phyloP scores from a whole-genome alignment of 2,797 vertebrate genomes.

The Xenops minutus region DNA sequence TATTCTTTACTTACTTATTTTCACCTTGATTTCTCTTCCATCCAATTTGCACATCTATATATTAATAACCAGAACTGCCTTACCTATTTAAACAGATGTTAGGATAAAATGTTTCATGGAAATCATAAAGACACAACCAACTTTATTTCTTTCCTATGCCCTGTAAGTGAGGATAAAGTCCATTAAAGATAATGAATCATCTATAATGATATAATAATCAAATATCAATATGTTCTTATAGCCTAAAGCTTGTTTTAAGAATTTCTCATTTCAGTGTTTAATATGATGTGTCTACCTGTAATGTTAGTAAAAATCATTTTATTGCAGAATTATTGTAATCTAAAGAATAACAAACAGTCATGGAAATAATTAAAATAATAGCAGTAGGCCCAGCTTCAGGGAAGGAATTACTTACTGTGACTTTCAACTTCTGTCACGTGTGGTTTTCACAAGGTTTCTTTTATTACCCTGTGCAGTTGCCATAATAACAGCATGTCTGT shows the following conservation, averaged over 20 bases:
- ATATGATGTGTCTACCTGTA: background rate
- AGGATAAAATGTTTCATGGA: background rate
- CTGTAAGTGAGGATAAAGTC: background rate
- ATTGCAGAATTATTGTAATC: background rate
- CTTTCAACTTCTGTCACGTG: conserved; percentile 16
- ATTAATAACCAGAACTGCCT: background rate
- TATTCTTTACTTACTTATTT: background rate
- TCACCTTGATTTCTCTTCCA: background rate
- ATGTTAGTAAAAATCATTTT: background rate
- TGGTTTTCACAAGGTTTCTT: conserved; percentile 62
- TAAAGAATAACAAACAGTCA: background rate
- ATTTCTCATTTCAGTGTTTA: background rate
- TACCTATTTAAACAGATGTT: background rate
- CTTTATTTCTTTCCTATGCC: background rate
- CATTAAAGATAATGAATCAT: background rate
- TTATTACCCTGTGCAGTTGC: conserved; percentile 40
- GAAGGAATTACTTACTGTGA: background rate
- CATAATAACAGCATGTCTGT: conserved; percentile 58
- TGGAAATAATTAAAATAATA: background rate
- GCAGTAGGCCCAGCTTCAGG: background rate
- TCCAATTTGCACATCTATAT: background rate
- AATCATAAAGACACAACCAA: background rate
- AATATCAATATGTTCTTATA: background rate
- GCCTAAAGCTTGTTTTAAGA: background rate
- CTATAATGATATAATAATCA: background rate